Conservation (phyloP, 2,888 invertebrate genomes). For the Siphlonurus alternatus region DNA sequence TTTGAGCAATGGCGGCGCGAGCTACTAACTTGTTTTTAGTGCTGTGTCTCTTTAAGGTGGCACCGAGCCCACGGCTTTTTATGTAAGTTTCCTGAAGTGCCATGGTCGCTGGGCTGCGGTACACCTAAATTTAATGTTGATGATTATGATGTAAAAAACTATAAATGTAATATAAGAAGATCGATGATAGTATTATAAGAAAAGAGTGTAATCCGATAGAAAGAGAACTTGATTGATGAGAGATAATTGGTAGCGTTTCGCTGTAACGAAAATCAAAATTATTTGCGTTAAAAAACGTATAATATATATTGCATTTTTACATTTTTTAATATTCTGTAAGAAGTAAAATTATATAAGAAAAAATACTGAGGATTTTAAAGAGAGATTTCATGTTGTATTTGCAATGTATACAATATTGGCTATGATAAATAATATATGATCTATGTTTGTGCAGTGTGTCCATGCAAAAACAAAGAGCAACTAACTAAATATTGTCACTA, state of each 20-base stretch:
- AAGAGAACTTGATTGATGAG: slow-evolving; percentile 10
- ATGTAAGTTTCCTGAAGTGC: slow-evolving; percentile 10
- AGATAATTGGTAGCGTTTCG: slow-evolving; percentile 6
- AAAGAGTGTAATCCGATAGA: slow-evolving; percentile 7
- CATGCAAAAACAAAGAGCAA: background rate
- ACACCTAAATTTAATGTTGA: slow-evolving; percentile 3
- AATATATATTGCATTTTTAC: slow-evolving; percentile 9
- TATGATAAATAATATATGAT: background rate
- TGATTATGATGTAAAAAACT: too few species aligned
- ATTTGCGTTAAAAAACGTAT: slow-evolving; percentile 6
- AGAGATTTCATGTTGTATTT: slow-evolving; percentile 10
- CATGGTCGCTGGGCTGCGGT: slow-evolving; percentile 8
- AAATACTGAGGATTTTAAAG: background rate
- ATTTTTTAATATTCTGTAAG: slow-evolving; percentile 11
- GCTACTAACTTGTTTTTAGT: slow-evolving; percentile 7
- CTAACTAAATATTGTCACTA: background rate
- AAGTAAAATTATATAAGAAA: slow-evolving; percentile 7
- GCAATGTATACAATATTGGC: slow-evolving; percentile 10
- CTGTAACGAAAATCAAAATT: slow-evolving; percentile 11
- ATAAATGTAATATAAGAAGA: background rate
- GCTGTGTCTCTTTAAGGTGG: slow-evolving; percentile 5
- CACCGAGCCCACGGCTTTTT: slow-evolving; percentile 5
- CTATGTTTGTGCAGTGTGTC: background rate
- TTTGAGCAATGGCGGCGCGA: slow-evolving; percentile 2
- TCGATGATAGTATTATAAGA: background rate